These are phyloP conservation scores for Drosophila leonis DNA, from an alignment of 2,888 invertebrate genomes.

Conservation along the genomic window DNA sequence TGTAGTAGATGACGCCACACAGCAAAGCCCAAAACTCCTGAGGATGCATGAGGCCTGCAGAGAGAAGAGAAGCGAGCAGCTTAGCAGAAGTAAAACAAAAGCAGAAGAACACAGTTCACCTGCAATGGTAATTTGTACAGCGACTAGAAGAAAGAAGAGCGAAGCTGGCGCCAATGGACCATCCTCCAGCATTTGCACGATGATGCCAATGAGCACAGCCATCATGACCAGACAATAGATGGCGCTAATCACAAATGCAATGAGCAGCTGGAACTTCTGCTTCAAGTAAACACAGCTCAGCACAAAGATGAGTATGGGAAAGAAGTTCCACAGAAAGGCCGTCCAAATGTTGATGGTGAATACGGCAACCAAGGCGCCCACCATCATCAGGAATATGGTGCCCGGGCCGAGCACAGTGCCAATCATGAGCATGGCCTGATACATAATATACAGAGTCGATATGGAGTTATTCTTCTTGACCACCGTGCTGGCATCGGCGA, in stretches of 20 bases:
- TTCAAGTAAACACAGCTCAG: slow-evolving; percentile 88
- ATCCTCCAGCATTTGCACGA: slow-evolving; percentile 91
- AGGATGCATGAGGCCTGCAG: slow-evolving; percentile 90
- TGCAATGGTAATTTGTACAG: slow-evolving; percentile 89
- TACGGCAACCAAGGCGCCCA: slow-evolving; percentile 91
- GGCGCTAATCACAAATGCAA: slow-evolving; percentile 92
- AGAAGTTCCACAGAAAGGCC: slow-evolving; percentile 89
- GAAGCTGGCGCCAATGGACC: slow-evolving; percentile 93
- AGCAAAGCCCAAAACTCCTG: slow-evolving; percentile 91
- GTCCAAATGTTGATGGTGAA: slow-evolving; percentile 90
- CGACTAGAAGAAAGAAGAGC: slow-evolving; percentile 92
- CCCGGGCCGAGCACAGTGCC: slow-evolving; percentile 91
- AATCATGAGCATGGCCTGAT: slow-evolving; percentile 90
- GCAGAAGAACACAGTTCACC: slow-evolving; percentile 83
- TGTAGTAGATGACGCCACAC: slow-evolving; percentile 92
- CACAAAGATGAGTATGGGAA: slow-evolving; percentile 89
- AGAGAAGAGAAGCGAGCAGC: background rate
- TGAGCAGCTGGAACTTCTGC: slow-evolving; percentile 88
- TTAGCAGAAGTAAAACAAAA: background rate
- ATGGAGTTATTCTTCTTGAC: slow-evolving; percentile 95
- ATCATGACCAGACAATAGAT: slow-evolving; percentile 94
- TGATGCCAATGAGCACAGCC: slow-evolving; percentile 93
- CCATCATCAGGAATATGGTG: slow-evolving; percentile 92
- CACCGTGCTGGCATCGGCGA: slow-evolving; percentile 91
- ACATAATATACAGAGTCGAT: slow-evolving; percentile 91